Conservation (phyloP, 2,888 invertebrate species). For the Timandra comae region DNA sequence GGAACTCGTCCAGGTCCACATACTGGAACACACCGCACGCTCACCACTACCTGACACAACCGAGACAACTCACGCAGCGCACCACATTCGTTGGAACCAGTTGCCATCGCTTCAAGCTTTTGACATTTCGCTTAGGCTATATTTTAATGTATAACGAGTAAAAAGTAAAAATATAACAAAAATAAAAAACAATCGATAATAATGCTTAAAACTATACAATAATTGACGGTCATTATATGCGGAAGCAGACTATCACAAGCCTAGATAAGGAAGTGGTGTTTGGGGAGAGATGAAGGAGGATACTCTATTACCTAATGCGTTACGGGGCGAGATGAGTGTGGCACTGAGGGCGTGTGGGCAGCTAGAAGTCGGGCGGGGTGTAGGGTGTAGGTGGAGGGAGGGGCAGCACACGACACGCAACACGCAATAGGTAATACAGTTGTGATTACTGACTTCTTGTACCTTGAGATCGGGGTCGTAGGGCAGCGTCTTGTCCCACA, state of each 20-base stretch:
- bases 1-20: conserved; percentile 97
- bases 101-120: neutral
- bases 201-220: conserved; percentile 1
- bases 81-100: neutral
- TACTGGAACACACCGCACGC: conserved; percentile 80
- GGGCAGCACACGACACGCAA: conserved; percentile 48
- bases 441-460: conserved; percentile 80
- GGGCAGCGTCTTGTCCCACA: conserved; percentile 96
- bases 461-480: conserved; percentile 98
- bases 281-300: conserved; percentile 20
- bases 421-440: conserved; percentile 66
- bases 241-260: conserved; percentile 3
- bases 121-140: conserved; percentile 5
- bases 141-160: neutral
- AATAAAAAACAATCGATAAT: neutral
- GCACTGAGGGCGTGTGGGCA: conserved; percentile 16
- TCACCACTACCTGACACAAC: too few species aligned
- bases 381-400: conserved; percentile 28
- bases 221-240: too few species aligned
- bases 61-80: neutral
- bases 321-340: too few species aligned
- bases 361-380: conserved; percentile 28
- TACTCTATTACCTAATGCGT: conserved; percentile 65
- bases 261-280: conserved; percentile 9
- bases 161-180: neutral